Evolutionary conservation across 1,140 invertebrate genomes (phyloP), one percentile per base, ranked within the genome.

Genomic region (Scaptodrosophila lebanonensis): DNA sequence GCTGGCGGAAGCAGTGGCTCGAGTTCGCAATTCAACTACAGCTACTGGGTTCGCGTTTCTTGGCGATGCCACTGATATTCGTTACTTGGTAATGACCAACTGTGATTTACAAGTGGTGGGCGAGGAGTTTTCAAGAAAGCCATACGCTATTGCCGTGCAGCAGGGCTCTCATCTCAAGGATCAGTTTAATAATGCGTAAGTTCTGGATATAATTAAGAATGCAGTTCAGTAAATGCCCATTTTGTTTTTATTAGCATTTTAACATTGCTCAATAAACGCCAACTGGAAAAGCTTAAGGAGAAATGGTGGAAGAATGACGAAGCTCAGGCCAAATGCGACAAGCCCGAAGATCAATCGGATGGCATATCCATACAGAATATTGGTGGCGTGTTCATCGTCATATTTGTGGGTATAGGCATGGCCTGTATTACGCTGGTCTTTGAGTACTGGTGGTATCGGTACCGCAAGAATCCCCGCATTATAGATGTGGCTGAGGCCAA

Each of bases 361-460:
- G 97, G 97, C 27, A 99, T 99, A 72, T 97, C 95, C 51, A 98
- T 99, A 61, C 92, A 97, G 66, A 99, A 99, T 85, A 99, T 99
- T 58, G 96, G 97, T 30, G 97, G 97, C 0, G 97, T 99, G 0
- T 99, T 99, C 79, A 97, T 99, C 35, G 95, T 98, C 0, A 97
- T 98, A 61, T 96, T 98, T 67, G 95, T 97, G 40, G 97, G 97
- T 0, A 97, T 98, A 32, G 93, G 93, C 0, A 88, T 98, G 70
- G 95, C 97, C 6, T 95, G 96, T 66, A 87, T 98, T 17, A 98
- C 96, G 0, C 88, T 99, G n/a, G 93, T 92, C 0, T 92, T 97
- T 33, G 97, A 99, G 87, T 98, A 98, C 76, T 98, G 95, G 92
- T 98, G 95, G 91, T 98, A 97, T 83, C 92, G 93, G 36, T 93